Base-by-base conservation (phyloP, 2,113 vertebrate species). In the Megaceryle torquata region DNA sequence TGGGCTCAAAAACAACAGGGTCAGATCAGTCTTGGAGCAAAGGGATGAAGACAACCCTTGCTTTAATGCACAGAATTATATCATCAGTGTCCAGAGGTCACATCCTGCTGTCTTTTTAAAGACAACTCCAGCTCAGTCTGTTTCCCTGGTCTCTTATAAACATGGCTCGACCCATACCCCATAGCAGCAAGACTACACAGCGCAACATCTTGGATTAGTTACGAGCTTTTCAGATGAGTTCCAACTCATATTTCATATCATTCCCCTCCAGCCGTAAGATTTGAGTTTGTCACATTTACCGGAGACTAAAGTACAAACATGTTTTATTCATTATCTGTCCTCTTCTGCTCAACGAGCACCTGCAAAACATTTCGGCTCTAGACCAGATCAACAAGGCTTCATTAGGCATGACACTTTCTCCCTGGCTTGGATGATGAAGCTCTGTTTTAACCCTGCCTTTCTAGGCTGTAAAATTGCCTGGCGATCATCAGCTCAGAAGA, bases 251-350 rank as follows among this genome's bases (percentile, higher is more conserved):
- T 98, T 98, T 98, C 96, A 98, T 95, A 88, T 94, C 82, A 76
- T 90, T 89, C 79, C 75, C 72, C 31, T 28, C 72, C 84, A 84
- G 95, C 92, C 93, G 51, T 76, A 77, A 86, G 93, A 96, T 80
- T 95, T 24, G 21, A 86, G 89, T 86, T 95, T 92, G 96, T 97
- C 98, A 97, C 97, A 96, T 96, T 96, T 96, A 85, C 96, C 93
- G 97, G 56, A 96, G 93, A 59, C 85, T 70, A 82, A 96, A 68
- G 88, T 77, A 69, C 92, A 76, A 68, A n/a, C 97, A 97, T 96
- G 95, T 97, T 98, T 98, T 98, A 97, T 96, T 98, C 97, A 98
- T 98, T 97, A 96, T 95, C 96, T 96, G 89, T 95, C 77, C 90
- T 96, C 96, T 82, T 97, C 95, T 96, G 91, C 13, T 65, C 97